A percentile compares a stretch with the other conserved stretches of the same genome.
phyloP scores from a whole-genome alignment of 2,888 invertebrate species.

The Oligia strigilis region DNA sequence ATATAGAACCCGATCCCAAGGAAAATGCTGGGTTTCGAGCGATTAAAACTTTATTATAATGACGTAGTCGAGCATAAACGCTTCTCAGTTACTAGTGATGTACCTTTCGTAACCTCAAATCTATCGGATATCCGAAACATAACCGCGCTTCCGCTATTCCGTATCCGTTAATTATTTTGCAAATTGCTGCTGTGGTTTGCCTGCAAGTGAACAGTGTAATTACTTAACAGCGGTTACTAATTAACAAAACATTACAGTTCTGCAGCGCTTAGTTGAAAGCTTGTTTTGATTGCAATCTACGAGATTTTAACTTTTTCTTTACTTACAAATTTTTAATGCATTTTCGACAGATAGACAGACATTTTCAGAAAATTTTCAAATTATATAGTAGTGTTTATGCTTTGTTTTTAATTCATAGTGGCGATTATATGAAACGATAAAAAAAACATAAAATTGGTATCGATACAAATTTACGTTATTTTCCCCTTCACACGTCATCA shows the following conservation, averaged over 20 bases:
- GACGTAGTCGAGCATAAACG: conserved; percentile 14
- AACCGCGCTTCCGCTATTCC: conserved; percentile 3
- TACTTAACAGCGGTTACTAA: conserved; percentile 16
- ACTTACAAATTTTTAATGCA: neutral
- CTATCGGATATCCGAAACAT: conserved; percentile 50
- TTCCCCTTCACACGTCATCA: neutral
- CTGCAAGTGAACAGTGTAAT: conserved; percentile 35
- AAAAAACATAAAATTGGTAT: neutral
- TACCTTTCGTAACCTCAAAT: conserved; percentile 17
- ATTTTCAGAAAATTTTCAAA: neutral
- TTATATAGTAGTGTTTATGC: neutral
- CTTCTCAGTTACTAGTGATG: conserved; percentile 38
- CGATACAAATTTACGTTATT: neutral
- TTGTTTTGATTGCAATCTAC: neutral
- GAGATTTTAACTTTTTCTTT: neutral
- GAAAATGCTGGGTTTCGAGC: neutral
- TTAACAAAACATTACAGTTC: conserved; percentile 13
- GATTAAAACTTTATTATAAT: conserved; percentile 23
- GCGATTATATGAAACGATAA: neutral
- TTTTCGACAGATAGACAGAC: neutral
- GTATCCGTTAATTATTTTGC: conserved; percentile 47
- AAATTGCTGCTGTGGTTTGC: conserved; percentile 43
- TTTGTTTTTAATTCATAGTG: neutral
- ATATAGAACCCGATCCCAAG: neutral
- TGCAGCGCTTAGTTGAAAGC: neutral